Base-by-base conservation (phyloP, 2,797 vertebrate species). In the Echeneis naucrates region DNA sequence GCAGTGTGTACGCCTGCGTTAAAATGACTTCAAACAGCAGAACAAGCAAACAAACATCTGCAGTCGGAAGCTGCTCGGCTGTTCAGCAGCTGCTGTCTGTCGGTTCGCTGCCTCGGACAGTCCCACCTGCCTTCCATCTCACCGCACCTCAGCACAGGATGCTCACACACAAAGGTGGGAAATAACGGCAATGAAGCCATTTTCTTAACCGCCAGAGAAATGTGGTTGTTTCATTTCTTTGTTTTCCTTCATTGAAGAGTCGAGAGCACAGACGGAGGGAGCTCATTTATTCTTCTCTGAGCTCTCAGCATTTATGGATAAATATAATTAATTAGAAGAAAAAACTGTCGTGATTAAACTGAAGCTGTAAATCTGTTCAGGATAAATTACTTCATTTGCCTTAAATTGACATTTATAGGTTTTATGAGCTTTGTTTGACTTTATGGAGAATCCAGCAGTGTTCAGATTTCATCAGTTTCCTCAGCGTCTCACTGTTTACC, bases 31-130 rank as follows among this genome's bases (percentile, higher is more conserved):
- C 85, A 52, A 76, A 68, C 75, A 68, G 70, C 65, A 73, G 75
- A 87, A 82, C 65, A 77, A 85, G 83, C 82, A 89, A 87, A 84
- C 82, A 90, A 89, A 86, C 74, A 64, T 74, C 32, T 74, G 76
- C 75, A 84, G 84, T 68, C 76, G 79, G 87, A 77, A 77, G 80
- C 79, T 65, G 45, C 48, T 81, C 38, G 84, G 79, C 88, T 88
- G 85, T 73, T 81, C 53, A 83, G 38, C 86, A 84, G 80, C 87
- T 87, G 88, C 76, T 58, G 70, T 72, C 38, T 26, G 78, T 76
- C 83, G 87, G 80, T 86, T 72, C 69, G 55, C 59, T 71, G 68
- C 73, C 50, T 62, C 33, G 57, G 38, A 1, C 1, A 26, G 8
- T 6, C 42, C 3, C 0, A 30, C 55, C 45, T 45, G 55, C 56